Evolutionary conservation across 2,113 vertebrate species (phyloP), one percentile per base, ranked within the genome.

Genomic region (Chaetura pelagica): DNA sequence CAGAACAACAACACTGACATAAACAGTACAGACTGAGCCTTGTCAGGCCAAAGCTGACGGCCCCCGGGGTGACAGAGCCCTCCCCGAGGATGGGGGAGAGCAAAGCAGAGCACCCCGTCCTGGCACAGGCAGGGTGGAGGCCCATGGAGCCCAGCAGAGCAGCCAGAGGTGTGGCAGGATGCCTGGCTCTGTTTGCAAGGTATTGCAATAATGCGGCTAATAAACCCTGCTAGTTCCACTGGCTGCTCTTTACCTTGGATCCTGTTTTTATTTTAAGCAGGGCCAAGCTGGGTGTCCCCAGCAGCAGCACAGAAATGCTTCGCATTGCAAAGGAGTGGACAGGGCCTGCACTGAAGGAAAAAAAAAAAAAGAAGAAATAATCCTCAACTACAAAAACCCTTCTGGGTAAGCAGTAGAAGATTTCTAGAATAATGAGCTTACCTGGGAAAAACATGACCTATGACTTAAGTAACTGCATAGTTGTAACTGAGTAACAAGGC

Each of bases 371-470:
- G 11, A 23, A 49, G 23, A 66, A 85, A 38, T 9, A 2, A 27
- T 73, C 63, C 35, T 84, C 46, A 44, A 62, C 27, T 67, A 84
- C 34, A 86, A 92, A 89, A 64, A 0, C 2, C 29, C 18, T 21
- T 85, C 46, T 52, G 86, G 76, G 85, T 90, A 89, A 91, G 38
- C 74, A 54, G 35, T 49, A 66, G 84, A 75, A 81, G n/a, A 42
- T 71, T 91, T 94, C 89, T 54, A 58, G 69, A 75, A 68, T 86
- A 96, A 92, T 61, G 75, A 93, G 44, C 66, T 89, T 95, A 84
- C 66, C 38, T 69, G 61, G 61, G 38, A 89, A 93, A 94, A 94
- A 81, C 52, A 79, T 20, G 57, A 89, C 69, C 89, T 64, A 30
- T 57, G 61, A 89, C 27, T 90, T 88, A 77, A 67, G 59, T 23